Base-by-base conservation (phyloP, 37 sponge, comb jelly and placozoan genomes). In the Crambe crambe region DNA sequence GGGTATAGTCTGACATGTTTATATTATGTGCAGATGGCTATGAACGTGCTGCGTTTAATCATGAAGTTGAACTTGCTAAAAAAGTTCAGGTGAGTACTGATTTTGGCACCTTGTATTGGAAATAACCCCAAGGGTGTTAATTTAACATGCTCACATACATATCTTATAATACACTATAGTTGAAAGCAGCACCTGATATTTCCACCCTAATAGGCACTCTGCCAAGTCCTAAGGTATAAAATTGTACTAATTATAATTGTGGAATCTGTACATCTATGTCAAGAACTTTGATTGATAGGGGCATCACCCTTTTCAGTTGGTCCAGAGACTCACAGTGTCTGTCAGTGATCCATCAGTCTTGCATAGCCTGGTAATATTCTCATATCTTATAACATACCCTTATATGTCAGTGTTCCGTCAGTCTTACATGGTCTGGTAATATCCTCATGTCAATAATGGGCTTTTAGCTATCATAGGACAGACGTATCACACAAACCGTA, bases 281-380 rank as follows among this genome's bases (percentile, higher is more conserved):
- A 21, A 23, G 35, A 30, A 25, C 22, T 9, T 9, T 23, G 8
- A 18, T 30, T 56, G 29, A 29, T 54, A 69, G 39, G 51, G 10
- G 37, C 70, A 36, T 58, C 66, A 34, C 20, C 51, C 58, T 66
- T 10, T 88, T 21, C 75, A 62, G 42, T 70, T 89, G 0, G 54
- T 90, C 15, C 66, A 72, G 27, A 75, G 90, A 29, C 72, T 90
- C 58, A 90, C 90, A 0, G 86, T 90, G 31, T 29, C 35, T 21
- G 80, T 68, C 0, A 60, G 68, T 3, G 90, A 90, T 44, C 15
- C 76, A 2, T 54, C 81, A 40, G 15, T 80, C 1, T 76, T 90
- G 26, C 90, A 90, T 56, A 58, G 56, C 31, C 68, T 85, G 73
- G 79, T 84, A 25, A 77, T 68, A 38, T 59, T 22, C 6, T 10